phyloP scores from a whole-genome alignment of 2,888 invertebrate species.

The Apotomis capreana region DNA sequence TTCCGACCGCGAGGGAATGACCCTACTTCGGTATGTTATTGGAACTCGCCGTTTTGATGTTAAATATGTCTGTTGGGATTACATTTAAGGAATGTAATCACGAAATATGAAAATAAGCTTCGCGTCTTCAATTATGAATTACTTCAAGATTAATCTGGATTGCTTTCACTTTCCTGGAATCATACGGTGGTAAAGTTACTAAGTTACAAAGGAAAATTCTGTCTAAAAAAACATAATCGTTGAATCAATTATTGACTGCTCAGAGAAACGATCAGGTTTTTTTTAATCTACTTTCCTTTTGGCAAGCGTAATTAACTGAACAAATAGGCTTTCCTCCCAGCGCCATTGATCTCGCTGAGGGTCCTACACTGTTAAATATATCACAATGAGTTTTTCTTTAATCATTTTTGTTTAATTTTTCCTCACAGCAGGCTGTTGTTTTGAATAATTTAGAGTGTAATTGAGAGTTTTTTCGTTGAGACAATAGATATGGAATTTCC shows the following conservation, averaged over 20 bases:
- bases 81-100: background rate
- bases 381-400: conserved; percentile 37
- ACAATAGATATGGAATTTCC: background rate
- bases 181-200: conserved; percentile 7
- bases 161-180: conserved; percentile 4
- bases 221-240: conserved; percentile 36
- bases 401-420: conserved; percentile 35
- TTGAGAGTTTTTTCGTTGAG: background rate
- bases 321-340: conserved; percentile 44
- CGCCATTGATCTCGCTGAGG: conserved; percentile 42
- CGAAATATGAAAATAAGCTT: conserved; percentile 8
- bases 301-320: conserved; percentile 45
- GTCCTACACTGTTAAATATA: conserved; percentile 42
- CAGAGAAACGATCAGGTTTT: conserved; percentile 44
- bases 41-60: conserved; percentile 30
- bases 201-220: conserved; percentile 27
- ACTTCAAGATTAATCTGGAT: background rate
- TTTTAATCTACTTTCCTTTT: conserved; percentile 44
- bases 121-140: background rate
- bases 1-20: conserved; percentile 35
- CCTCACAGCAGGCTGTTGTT: background rate
- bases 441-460: background rate
- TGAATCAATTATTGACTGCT: conserved; percentile 44
- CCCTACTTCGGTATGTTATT: conserved; percentile 22
- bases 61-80: conserved; percentile 8